phyloP scores from a whole-genome alignment of 2,797 vertebrate genomes.

The Fistularia commersonii region DNA sequence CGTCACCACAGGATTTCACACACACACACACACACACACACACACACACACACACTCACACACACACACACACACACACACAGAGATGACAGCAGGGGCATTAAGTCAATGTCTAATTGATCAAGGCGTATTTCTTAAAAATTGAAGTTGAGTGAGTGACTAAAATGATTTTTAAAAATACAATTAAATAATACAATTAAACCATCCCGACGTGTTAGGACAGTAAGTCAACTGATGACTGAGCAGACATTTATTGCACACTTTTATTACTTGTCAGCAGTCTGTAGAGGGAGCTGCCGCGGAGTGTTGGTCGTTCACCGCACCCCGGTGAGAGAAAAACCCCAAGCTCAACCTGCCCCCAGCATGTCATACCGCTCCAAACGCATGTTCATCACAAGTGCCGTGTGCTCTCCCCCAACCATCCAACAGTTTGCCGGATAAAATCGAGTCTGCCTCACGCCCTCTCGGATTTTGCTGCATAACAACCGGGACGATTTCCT shows the following conservation, averaged over 20 bases:
- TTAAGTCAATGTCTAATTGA: no score
- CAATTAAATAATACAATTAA: no score
- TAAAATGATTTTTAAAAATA: no score
- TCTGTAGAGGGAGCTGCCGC: constrained; percentile 75
- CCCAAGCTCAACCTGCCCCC: constrained; percentile 69
- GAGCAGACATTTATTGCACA: background rate
- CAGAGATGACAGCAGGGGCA: no score
- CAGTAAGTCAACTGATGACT: no score
- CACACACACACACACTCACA: background rate
- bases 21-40: constrained; percentile 20
- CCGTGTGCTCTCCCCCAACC: constrained; percentile 42
- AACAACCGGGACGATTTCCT: constrained; percentile 10
- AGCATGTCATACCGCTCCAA: constrained; percentile 54
- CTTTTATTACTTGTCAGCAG: constrained; percentile 16
- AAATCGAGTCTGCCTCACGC: constrained; percentile 1
- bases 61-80: no score
- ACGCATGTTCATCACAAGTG: constrained; percentile 65
- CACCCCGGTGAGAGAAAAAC: constrained; percentile 45
- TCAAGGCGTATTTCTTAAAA: no score
- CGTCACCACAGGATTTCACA: constrained; percentile 51
- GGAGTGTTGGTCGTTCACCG: constrained; percentile 32
- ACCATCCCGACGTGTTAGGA: no score
- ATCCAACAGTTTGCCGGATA: constrained; percentile 10
- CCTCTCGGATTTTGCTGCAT: constrained; percentile 13
- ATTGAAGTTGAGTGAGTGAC: no score